Evolutionary conservation across 1,140 invertebrate species (phyloP), one percentile per base, ranked within the genome.

Genomic region (Philotrypesis tridentata): DNA sequence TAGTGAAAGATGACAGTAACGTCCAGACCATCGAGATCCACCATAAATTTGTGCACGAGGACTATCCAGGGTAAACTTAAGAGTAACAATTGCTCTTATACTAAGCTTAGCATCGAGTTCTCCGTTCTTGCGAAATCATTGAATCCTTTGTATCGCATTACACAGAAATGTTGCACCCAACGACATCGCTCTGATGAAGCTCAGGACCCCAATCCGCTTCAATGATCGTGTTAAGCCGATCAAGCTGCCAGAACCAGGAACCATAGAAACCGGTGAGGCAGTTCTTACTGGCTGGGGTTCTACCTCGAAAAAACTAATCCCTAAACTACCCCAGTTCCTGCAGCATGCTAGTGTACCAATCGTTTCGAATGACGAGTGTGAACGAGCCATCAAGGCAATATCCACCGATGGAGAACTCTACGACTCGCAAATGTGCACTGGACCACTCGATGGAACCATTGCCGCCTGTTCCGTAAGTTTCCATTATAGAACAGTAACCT

Each of bases 171-270:
- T 93, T n/a, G 92, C 90, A 25, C 91, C 92, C 70, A 92, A 94
- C 80, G 95, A 96, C 84, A 94, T 96, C 70, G 95, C 94, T 48
- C 70, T 96, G 0, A 86, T 96, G 23, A 92, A 90, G 79, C 86
- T 95, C 27, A 89, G 88, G 9, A 89, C 87, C 21, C 91, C 93
- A 2, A 86, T 95, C 27, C 85, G 82, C 1, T 93, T 93, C 76
- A 93, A 92, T 83, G 85, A 93, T 31, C 86, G 85, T 63, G 92
- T 96, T 0, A 87, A 91, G 1, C 86, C 93, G 0, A 89, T 94
- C 14, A 75, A 83, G 0, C 85, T 95, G 84, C 93, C 93, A 48
- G 70, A 83, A 14, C 60, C 82, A 29, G 73, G 83, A 82, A 3
- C 61, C 23, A 88, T 87, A 29, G 12, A 37, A 12, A 55, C 21